Evolutionary conservation across 2,113 vertebrate species (phyloP).

Genomic region (Mastomys coucha): DNA sequence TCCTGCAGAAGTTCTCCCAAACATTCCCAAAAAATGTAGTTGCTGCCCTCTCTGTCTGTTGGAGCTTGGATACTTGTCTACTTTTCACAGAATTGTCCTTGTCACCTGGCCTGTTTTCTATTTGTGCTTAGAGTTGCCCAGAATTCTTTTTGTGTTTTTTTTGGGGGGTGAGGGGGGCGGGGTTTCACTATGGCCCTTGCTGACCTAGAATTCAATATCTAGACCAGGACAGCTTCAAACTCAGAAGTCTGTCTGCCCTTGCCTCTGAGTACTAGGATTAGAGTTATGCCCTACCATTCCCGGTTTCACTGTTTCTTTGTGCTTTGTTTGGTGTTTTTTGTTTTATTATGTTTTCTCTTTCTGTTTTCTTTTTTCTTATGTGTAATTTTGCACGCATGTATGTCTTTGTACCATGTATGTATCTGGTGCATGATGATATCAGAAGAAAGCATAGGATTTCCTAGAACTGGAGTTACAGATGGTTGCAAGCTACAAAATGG

Average conservation of each 20-base stretch:
- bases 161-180: background rate
- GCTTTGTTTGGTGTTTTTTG: background rate
- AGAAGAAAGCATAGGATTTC: background rate
- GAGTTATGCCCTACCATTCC: background rate
- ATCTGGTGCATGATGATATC: background rate
- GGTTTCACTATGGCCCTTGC: background rate
- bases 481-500: background rate
- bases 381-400: background rate
- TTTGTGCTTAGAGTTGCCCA: background rate
- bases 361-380: background rate
- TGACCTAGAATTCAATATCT: background rate
- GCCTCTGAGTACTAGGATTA: background rate
- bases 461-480: background rate
- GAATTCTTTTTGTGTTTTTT: background rate
- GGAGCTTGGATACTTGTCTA: background rate
- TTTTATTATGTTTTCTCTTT: background rate
- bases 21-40: background rate
- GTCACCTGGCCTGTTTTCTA: background rate
- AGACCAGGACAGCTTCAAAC: background rate
- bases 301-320: background rate
- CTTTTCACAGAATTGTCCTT: constrained; percentile 41
- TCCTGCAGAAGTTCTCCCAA: background rate
- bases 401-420: background rate
- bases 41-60: background rate
- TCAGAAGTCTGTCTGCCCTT: background rate